Base-by-base conservation (phyloP, 2,113 vertebrate genomes). In the Trematocara stigmaticum region DNA sequence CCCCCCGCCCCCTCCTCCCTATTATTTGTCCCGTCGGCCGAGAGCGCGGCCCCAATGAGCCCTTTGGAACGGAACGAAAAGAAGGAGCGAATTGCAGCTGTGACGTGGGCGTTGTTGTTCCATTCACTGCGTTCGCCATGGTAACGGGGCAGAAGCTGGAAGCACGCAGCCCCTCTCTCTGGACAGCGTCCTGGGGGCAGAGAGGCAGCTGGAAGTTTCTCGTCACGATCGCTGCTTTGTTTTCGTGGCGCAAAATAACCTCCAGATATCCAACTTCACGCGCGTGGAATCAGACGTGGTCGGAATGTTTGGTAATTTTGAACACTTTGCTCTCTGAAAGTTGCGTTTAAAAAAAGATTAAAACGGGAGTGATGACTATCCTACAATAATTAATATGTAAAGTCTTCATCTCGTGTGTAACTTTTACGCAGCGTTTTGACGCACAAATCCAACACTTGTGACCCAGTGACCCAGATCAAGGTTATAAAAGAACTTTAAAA, bases 31-130 rank as follows among this genome's bases (percentile, higher is more conserved):
- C 94, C 84, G 89, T 76, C 89, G 91, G 90, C 88, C 85, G 93
- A 92, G 93, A 92, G 87, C 92, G 83, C 93, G 92, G 91, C 95
- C 95, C 94, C 95, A 96, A 96, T 93, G 95, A 95, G 95, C 94
- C 95, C 94, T 95, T 96, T 95, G 91, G 94, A 94, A 93, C 57
- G 64, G 87, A 93, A 87, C 92, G 87, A 94, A 95, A 92, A 95
- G 95, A 95, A 95, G 95, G 93, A 90, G 89, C 93, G 95, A 95
- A 93, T 84, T 94, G 95, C 96, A 96, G 96, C 96, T 96, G 96
- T 96, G 97, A 97, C 97, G 97, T 97, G 96, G 97, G 97, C 96
- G 96, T 96, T 96, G 97, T 97, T 97, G 97, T 97, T 97, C 97
- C 97, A 97, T 97, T 97, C 97, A 97, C 94, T 96, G 96, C 83